Evolutionary conservation across 1,140 invertebrate genomes (phyloP), one percentile per base, ranked within the genome.

Genomic region (Aphelenchoides fujianensis): DNA sequence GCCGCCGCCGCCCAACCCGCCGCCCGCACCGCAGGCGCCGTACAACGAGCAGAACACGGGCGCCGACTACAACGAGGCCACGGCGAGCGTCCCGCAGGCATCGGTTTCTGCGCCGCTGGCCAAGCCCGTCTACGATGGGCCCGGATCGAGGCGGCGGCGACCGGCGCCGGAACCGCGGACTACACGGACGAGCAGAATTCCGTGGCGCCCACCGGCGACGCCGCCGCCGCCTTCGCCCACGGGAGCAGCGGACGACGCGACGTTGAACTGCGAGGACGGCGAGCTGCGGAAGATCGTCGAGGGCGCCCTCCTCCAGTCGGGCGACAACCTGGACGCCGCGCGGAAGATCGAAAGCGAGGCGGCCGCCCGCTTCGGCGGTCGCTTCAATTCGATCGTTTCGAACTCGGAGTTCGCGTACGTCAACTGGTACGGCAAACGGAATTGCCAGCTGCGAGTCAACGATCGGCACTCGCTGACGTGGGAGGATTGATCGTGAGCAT

Each of bases 351-450:
- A 79, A 75, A 70, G 32, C 23, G 76, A 79, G 37, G 79, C 77
- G 1, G 77, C 77, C 16, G 63, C 71, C 28, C 72, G 70, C 31
- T 79, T 79, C 53, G 77, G 77, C 37, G 77, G 77, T 12, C 78
- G 77, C 23, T 79, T 79, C 54, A 79, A 79, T 53, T 76, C 77
- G 27, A 79, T 79, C 28, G 78, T 79, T 2, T 80, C 78, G 1
- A 78, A 80, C 55, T 74, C 35, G 30, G 77, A 79, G 54, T 79
- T 79, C 62, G 77, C 77, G 1, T 79, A 80, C 53, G 77, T 79
- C 30, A 79, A 79, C 48, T 79, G 77, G 77, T 79, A 79, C 69
- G 77, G 77, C 16, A 79, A 79, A 35, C 37, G 77, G 31, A 79
- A 79, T 59, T 79, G 77, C 35, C 77, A 79, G 61, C 67, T 79